Percentiles rank a stretch among this genome's conserved stretches.
Conservation (phyloP, 2,888 invertebrate genomes). For the Aradus depressus region DNA sequence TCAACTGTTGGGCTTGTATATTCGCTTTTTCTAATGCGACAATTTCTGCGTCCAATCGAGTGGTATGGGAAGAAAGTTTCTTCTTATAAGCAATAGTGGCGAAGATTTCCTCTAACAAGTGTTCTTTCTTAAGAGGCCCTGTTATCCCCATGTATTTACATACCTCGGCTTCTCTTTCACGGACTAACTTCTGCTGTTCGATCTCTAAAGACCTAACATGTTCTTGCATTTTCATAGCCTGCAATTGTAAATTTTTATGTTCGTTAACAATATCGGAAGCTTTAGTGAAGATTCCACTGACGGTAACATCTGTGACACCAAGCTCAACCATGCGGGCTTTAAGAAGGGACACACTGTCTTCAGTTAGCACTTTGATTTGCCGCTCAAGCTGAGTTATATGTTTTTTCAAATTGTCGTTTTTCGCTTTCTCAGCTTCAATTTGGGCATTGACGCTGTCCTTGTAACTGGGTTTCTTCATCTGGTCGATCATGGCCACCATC, state of each 20-base stretch:
- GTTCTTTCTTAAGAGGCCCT: slow-evolving; percentile 53
- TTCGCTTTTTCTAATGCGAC: slow-evolving; percentile 3
- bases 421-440: slow-evolving; percentile 72
- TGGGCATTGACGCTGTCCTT: slow-evolving; percentile 57
- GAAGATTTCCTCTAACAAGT: slow-evolving; percentile 74
- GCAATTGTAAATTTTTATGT: slow-evolving; percentile 83
- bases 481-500: slow-evolving; percentile 69
- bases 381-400: slow-evolving; percentile 80
- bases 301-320: slow-evolving; percentile 74
- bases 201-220: slow-evolving; percentile 55
- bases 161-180: slow-evolving; percentile 41
- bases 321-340: slow-evolving; percentile 84
- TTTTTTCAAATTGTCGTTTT: slow-evolving; percentile 67
- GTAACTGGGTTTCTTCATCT: slow-evolving; percentile 71
- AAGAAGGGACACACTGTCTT: slow-evolving; percentile 77
- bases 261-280: slow-evolving; percentile 85
- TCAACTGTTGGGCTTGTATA: neutral
- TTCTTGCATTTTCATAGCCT: slow-evolving; percentile 72
- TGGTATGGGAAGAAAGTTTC: slow-evolving; percentile 62
- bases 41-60: slow-evolving; percentile 3
- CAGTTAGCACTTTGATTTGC: slow-evolving; percentile 80
- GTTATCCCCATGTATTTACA: slow-evolving; percentile 1
- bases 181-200: slow-evolving; percentile 51
- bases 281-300: slow-evolving; percentile 70
- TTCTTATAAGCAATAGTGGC: slow-evolving; percentile 72